Base-by-base conservation (phyloP, 1,140 invertebrate genomes). In the Papilio polyxenes region DNA sequence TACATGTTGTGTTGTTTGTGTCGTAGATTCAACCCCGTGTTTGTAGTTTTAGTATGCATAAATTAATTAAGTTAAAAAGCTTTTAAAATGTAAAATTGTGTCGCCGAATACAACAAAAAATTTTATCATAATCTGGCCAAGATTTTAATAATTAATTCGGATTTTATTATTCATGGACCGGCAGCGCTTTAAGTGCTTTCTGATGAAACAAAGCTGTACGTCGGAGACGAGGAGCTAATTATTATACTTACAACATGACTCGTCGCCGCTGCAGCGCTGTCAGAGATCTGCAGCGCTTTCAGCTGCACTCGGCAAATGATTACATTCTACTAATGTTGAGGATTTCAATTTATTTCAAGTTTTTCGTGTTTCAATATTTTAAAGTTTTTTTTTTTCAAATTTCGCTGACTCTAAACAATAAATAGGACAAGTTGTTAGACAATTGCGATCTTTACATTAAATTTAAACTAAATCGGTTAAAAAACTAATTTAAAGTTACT, bases 111-210 rank as follows among this genome's bases (percentile, higher is more conserved):
- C 59, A 62, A 62, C 8, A 62, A 20, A 62, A 62, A 62, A 23
- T 20, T 62, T 62, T 23, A 62, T 5, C 59, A 62, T 62, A 62
- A 62, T 62, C n/a, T 62, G 20, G 10, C 59, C 6, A 62, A 62
- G 59, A 62, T 62, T 62, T 62, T 62, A 62, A 62, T 62, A 62
- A 62, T 62, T 62, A 20, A 62, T 62, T 62, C 9, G 59, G 59
- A 62, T 23, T 56, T 56, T 62, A 62, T 62, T 62, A 62, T 62
- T 62, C 59, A 62, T 62, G 9, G 59, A 62, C n/a, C 59, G 59
- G 59, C 59, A 62, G 59, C 59, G n/a, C 59, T 62, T 62, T 20
- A 62, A 62, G 59, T 23, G 59, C 59, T 62, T 62, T 62, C 59
- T 62, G 59, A 0, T 62, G 59, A 62, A 62, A 62, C 59, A 62